These are phyloP conservation scores for Brenthis hecate DNA, from an alignment of 2,888 invertebrate species.

Conservation along the genomic window DNA sequence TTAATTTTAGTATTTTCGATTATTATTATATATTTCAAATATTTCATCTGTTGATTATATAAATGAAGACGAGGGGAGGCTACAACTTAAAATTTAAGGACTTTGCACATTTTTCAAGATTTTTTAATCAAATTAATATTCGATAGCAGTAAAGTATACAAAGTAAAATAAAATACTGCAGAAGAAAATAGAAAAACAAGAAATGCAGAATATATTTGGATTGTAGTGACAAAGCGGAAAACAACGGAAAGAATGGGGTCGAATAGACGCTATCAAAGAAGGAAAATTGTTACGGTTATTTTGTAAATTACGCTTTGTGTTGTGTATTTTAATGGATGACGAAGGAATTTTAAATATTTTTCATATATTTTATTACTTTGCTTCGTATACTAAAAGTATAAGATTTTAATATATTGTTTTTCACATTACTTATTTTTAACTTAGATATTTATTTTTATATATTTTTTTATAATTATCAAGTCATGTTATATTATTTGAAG, in stretches of 20 bases:
- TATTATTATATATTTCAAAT: too few relatives aligned
- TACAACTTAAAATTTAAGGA: too few relatives aligned
- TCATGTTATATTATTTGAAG: too few relatives aligned
- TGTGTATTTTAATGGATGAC: conserved; percentile 23
- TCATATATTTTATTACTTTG: conserved; percentile 1
- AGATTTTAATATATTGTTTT: not conserved
- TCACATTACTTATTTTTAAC: too few relatives aligned
- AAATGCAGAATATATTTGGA: conserved; percentile 26
- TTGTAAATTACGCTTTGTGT: conserved; percentile 24
- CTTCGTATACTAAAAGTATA: not conserved
- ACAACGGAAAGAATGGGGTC: conserved; percentile 31
- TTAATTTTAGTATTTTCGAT: too few relatives aligned
- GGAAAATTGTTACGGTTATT: conserved; percentile 32
- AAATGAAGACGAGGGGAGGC: too few relatives aligned
- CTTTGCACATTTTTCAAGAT: not conserved
- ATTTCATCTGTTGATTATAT: too few relatives aligned
- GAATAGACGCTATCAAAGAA: conserved; percentile 30
- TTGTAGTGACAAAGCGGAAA: conserved; percentile 26
- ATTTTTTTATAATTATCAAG: too few relatives aligned
- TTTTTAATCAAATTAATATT: not conserved
- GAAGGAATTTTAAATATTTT: conserved; percentile 7
- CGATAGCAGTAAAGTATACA: not conserved
- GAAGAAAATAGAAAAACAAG: conserved; percentile 7
- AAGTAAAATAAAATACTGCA: conserved; percentile 15
- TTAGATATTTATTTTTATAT: too few relatives aligned